Percentiles rank a stretch among this genome's conserved stretches.
Conservation (phyloP, 2,888 invertebrate genomes). For the Kuschelorhynchus macadamiae region DNA sequence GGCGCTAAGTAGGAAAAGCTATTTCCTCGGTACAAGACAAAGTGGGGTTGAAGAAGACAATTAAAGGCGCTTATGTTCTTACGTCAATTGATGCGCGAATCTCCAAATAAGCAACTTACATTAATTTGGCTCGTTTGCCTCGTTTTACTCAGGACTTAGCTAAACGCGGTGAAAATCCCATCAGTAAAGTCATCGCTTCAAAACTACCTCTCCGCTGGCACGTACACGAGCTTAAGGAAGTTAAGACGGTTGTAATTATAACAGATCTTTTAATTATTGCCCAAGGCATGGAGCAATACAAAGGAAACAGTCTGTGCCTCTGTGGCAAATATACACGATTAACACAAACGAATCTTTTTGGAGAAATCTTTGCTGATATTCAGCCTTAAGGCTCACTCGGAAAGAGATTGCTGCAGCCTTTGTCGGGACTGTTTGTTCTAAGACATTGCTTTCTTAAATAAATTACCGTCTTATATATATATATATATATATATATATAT, state of each 20-base stretch:
- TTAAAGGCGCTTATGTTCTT: constrained; percentile 16
- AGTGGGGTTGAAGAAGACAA: too few species aligned
- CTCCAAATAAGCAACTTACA: constrained; percentile 43
- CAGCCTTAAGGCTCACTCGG: neutral
- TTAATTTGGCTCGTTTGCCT: constrained; percentile 44
- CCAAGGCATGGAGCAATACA: constrained; percentile 50
- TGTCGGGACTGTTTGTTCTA: too few species aligned
- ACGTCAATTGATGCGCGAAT: constrained; percentile 37
- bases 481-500: too few species aligned
- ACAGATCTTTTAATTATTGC: constrained; percentile 63
- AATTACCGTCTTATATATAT: too few species aligned
- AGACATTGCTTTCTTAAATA: too few species aligned
- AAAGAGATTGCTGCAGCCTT: neutral
- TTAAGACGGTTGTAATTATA: constrained; percentile 60
- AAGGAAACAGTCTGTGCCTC: constrained; percentile 41
- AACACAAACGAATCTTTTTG: too few species aligned
- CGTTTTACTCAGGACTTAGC: constrained; percentile 39
- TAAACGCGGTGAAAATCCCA: constrained; percentile 43
- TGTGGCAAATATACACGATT: too few species aligned
- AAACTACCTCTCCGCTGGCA: constrained; percentile 42
- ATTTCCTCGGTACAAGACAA: too few species aligned
- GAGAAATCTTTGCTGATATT: too few species aligned
- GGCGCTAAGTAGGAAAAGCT: too few species aligned
- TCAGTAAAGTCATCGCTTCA: constrained; percentile 42
- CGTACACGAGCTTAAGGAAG: constrained; percentile 42